phyloP scores from a whole-genome alignment of 2,888 invertebrate genomes.

The Pherbina coryleti region DNA sequence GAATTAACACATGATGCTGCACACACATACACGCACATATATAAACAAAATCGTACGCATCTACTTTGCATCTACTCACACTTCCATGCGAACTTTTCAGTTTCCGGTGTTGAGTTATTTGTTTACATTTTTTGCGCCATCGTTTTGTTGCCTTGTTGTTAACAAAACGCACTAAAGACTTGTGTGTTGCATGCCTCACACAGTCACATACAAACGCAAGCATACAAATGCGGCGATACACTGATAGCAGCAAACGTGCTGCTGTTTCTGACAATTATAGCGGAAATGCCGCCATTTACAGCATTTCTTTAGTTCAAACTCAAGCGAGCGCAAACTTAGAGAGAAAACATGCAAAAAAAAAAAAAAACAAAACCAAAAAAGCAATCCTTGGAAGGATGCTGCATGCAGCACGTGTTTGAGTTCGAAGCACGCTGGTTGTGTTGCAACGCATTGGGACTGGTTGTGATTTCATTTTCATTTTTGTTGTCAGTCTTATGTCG shows the following conservation, averaged over 20 bases:
- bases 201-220: background rate
- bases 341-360: background rate
- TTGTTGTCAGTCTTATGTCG: slow-evolving; percentile 23
- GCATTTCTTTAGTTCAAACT: background rate
- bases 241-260: background rate
- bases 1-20: background rate
- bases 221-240: background rate
- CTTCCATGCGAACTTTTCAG: background rate
- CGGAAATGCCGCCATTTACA: slow-evolving; percentile 19
- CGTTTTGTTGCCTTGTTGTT: background rate
- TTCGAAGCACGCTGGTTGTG: background rate
- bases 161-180: background rate
- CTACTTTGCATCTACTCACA: no score
- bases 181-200: background rate
- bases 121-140: background rate
- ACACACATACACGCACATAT: background rate
- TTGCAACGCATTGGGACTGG: background rate
- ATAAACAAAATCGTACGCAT: no score
- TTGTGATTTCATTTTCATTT: slow-evolving; percentile 8
- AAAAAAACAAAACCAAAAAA: background rate
- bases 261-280: background rate
- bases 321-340: background rate
- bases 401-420: background rate
- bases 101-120: background rate
- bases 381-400: background rate